These are phyloP conservation scores for Cyaniris semiargus DNA, from an alignment of 2,888 invertebrate species.

Conservation along the genomic window DNA sequence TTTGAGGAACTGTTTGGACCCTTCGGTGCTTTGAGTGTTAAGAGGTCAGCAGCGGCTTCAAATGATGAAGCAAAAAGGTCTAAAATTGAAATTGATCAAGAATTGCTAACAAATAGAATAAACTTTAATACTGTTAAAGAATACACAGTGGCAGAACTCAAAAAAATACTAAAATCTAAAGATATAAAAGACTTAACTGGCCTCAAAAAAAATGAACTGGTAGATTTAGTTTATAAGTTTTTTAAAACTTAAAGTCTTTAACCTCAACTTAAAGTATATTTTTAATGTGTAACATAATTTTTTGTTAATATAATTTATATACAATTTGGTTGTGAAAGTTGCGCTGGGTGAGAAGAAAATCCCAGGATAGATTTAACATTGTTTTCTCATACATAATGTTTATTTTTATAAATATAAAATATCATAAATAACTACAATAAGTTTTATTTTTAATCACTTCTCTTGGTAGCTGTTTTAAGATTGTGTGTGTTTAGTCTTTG, in stretches of 20 bases:
- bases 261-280: too few species aligned
- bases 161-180: slow-evolving; percentile 57
- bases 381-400: not conserved
- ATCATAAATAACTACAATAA: not conserved
- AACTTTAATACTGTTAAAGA: slow-evolving; percentile 51
- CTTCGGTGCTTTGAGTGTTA: slow-evolving; percentile 54
- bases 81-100: slow-evolving; percentile 57
- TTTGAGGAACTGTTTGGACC: slow-evolving; percentile 72
- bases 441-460: not conserved
- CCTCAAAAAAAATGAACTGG: slow-evolving; percentile 63
- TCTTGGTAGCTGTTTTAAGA: too few species aligned
- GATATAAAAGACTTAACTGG: slow-evolving; percentile 54
- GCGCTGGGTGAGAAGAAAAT: not conserved
- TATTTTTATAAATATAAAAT: not conserved
- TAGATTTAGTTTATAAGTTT: slow-evolving; percentile 61
- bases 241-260: slow-evolving; percentile 3
- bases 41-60: slow-evolving; percentile 49
- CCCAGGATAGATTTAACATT: not conserved
- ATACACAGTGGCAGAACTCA: slow-evolving; percentile 63
- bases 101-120: slow-evolving; percentile 53
- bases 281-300: not conserved
- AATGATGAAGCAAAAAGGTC: slow-evolving; percentile 49
- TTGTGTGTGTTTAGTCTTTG: not conserved
- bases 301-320: too few species aligned
- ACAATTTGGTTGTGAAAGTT: not conserved